Percentiles rank a stretch among this genome's conserved stretches.
Evolutionary conservation across 2,888 invertebrate species (phyloP).

Genomic region (Mesochorus sp.): DNA sequence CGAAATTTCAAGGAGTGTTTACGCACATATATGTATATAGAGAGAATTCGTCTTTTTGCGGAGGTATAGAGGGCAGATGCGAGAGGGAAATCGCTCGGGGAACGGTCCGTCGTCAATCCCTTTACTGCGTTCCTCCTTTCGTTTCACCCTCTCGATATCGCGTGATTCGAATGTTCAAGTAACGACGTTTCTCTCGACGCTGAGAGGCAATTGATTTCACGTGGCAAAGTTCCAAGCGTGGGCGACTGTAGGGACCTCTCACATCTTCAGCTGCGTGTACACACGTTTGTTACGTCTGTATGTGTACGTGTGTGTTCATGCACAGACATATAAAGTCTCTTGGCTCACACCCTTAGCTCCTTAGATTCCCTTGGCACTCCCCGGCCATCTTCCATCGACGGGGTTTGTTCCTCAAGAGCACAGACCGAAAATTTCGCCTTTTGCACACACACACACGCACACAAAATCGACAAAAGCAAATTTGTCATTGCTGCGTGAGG

Average conservation of each 20-base stretch:
- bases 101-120: conserved; percentile 55
- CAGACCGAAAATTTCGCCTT: conserved; percentile 57
- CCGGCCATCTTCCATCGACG: conserved; percentile 25
- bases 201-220: conserved; percentile 72
- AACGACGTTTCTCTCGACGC: conserved; percentile 69
- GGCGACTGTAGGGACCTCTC: conserved; percentile 50
- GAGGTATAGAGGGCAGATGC: conserved; percentile 26
- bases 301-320: background rate
- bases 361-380: conserved; percentile 20
- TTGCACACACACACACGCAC: too few relatives aligned
- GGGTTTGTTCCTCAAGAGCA: conserved; percentile 56
- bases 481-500: conserved; percentile 69
- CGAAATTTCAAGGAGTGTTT: too few relatives aligned
- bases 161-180: conserved; percentile 69
- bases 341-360: conserved; percentile 16
- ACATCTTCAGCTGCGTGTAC: background rate
- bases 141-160: conserved; percentile 56
- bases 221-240: conserved; percentile 71
- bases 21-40: background rate
- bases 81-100: conserved; percentile 52
- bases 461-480: conserved; percentile 69
- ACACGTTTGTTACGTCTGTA: too few relatives aligned
- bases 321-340: background rate
- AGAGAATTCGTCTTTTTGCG: conserved; percentile 15
- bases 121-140: conserved; percentile 18